phyloP scores from a whole-genome alignment of 2,113 vertebrate species.

The Myrmecobius fasciatus region DNA sequence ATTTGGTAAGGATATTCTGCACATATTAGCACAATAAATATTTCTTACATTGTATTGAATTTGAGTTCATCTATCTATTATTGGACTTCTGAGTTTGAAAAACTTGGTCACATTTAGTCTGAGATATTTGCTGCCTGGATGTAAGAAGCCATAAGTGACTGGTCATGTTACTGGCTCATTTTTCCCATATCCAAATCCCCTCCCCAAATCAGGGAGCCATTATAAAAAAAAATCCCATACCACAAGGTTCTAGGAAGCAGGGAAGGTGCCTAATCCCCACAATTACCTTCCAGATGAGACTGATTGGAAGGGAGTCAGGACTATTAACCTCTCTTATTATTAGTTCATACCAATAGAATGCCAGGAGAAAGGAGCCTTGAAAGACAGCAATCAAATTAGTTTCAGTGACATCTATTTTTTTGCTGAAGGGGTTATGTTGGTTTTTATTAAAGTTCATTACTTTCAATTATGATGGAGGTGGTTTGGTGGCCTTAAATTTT shows the following conservation, averaged over 20 bases:
- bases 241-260: background rate
- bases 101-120: background rate
- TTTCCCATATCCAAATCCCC: background rate
- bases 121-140: background rate
- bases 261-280: accelerated
- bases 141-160: background rate
- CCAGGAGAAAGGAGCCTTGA: conserved; percentile 50
- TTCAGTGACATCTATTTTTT: conserved; percentile 47
- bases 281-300: background rate
- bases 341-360: background rate
- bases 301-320: conserved; percentile 6
- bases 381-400: conserved; percentile 56
- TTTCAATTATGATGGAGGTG: conserved; percentile 68
- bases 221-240: background rate
- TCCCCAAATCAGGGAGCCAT: background rate
- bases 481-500: conserved; percentile 4
- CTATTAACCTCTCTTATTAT: conserved; percentile 47
- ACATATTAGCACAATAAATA: background rate
- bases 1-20: background rate
- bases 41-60: background rate
- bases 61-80: background rate
- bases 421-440: conserved; percentile 32
- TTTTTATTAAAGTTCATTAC: conserved; percentile 73
- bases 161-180: background rate
- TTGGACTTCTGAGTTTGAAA: background rate